Evolutionary conservation across 1,140 invertebrate species (phyloP), one percentile per base, ranked within the genome.

Genomic region (Pogonomyrmex californicus): DNA sequence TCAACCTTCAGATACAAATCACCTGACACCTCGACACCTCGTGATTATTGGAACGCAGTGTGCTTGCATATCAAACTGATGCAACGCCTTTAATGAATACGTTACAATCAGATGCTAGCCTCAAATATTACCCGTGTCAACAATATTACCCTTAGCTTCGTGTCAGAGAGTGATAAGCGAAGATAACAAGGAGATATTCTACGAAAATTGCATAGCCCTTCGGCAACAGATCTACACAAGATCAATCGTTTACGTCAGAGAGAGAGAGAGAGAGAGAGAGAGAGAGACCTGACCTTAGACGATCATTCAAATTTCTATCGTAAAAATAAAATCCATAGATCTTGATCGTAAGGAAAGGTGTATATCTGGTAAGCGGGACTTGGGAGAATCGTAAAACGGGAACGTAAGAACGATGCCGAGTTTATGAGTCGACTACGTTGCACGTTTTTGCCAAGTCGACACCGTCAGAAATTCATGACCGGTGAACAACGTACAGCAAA

Each of bases 371-470:
- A 65, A 70, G 56, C 30, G 33, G 10, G 65, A 87, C 68, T 75
- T 41, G 44, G 60, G 62, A 54, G 77, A 47, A 65, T 65, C 87
- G 60, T 87, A 87, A 89, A 87, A 85, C 54, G n/a, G 63, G 63
- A 41, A 44, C 44, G 71, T 66, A 88, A 85, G 65, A 88, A 73
- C 77, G 36, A 60, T 4, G 17, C 1, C n/a, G 66, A 49, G 54
- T 87, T 88, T 88, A 87, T 70, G 85, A 63, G 75, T 78, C 47
- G 70, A 70, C 70, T 68, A 47, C 23, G 54, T 77, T 49, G 44
- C 77, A 54, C 23, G 36, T 88, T 89, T 38, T 51, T 86, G 77
- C 82, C 44, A 62, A 89, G 44, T 88, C 70, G 38, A 86, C 70
- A 79, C 7, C 38, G 54, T 2, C 36, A 65, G 70, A 88, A 86